These are phyloP conservation scores for Malthinus flaveolus DNA, from an alignment of 2,888 invertebrate genomes.

Conservation along the genomic window DNA sequence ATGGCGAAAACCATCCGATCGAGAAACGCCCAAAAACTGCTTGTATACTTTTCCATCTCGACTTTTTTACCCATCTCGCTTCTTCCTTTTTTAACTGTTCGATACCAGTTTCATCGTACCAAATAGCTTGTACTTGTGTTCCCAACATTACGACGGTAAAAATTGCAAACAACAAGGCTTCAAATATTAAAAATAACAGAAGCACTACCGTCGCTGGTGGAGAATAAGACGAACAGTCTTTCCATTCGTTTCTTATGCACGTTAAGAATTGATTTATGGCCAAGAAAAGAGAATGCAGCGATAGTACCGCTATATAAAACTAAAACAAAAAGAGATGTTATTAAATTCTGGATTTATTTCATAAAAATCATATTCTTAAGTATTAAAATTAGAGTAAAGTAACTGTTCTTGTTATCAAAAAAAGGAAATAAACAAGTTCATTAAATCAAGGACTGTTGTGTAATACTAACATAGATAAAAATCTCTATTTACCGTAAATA, in stretches of 20 bases:
- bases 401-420: neutral
- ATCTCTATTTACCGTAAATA: constrained; percentile 82
- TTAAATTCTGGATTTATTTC: neutral
- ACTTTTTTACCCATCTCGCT: constrained; percentile 89
- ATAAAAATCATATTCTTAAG: neutral
- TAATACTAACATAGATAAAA: constrained; percentile 8
- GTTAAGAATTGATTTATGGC: constrained; percentile 91
- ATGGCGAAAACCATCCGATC: constrained; percentile 92
- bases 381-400: neutral
- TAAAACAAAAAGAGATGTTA: constrained; percentile 55
- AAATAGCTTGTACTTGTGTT: constrained; percentile 89
- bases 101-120: constrained; percentile 98
- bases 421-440: constrained; percentile 1
- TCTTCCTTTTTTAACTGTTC: constrained; percentile 97
- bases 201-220: constrained; percentile 96
- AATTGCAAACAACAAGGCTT: constrained; percentile 94
- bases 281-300: constrained; percentile 89
- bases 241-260: constrained; percentile 94
- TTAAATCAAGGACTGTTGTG: too few species aligned
- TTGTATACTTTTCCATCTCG: constrained; percentile 93
- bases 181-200: constrained; percentile 87
- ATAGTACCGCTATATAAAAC: constrained; percentile 98
- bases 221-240: constrained; percentile 89
- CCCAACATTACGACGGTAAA: constrained; percentile 98
- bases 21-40: constrained; percentile 97